Evolutionary conservation across 1,140 invertebrate genomes (phyloP).

Genomic region (Drosophila nigromelanica): DNA sequence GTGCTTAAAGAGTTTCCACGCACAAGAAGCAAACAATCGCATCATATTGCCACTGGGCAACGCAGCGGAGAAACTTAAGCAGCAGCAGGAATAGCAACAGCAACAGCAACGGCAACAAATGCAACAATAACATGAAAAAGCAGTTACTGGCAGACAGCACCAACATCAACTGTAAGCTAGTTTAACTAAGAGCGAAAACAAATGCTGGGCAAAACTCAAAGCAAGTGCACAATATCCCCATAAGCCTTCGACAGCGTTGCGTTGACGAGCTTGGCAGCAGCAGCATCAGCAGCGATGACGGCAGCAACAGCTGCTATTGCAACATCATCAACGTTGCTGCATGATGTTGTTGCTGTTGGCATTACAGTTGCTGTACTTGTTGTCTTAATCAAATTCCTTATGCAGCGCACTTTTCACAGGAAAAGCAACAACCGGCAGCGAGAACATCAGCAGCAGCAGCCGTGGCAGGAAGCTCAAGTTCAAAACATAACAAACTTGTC

Average conservation of each 20-base stretch:
- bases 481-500: slow-evolving; percentile 79
- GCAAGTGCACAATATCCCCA: slow-evolving; percentile 78
- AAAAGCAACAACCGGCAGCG: slow-evolving; percentile 58
- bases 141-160: slow-evolving; percentile 53
- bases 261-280: slow-evolving; percentile 35
- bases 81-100: slow-evolving; percentile 35
- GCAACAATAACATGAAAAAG: slow-evolving; percentile 28
- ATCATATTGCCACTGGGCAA: slow-evolving; percentile 27
- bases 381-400: slow-evolving; percentile 81
- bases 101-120: slow-evolving; percentile 37
- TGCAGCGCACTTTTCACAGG: slow-evolving; percentile 75
- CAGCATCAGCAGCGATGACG: slow-evolving; percentile 19
- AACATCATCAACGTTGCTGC: slow-evolving; percentile 66
- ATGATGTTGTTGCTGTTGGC: slow-evolving; percentile 35
- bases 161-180: slow-evolving; percentile 66
- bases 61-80: slow-evolving; percentile 50
- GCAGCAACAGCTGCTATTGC: slow-evolving; percentile 44
- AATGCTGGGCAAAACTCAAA: slow-evolving; percentile 65
- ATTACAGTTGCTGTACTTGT: slow-evolving; percentile 36
- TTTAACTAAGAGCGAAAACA: slow-evolving; percentile 69
- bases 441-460: slow-evolving; percentile 20
- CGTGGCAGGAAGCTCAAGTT: slow-evolving; percentile 78
- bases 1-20: slow-evolving; percentile 34
- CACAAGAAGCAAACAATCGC: slow-evolving; percentile 52
- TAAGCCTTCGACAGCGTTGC: slow-evolving; percentile 74